phyloP scores from a whole-genome alignment of 2,797 vertebrate genomes.

The Semotilus atromaculatus region DNA sequence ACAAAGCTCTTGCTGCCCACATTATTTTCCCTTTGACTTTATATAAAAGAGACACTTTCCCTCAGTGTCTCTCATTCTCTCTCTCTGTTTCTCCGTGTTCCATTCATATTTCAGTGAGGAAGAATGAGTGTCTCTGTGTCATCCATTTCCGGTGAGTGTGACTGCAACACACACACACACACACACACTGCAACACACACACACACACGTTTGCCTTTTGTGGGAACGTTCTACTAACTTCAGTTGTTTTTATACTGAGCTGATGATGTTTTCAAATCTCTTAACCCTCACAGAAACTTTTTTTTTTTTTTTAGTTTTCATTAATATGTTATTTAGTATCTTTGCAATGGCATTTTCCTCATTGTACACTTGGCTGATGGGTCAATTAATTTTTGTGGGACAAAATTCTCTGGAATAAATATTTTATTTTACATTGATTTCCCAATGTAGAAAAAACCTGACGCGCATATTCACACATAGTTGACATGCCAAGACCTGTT shows the following conservation, averaged over 20 bases:
- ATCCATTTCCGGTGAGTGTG: slow-evolving; percentile 58
- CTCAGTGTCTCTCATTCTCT: slow-evolving; percentile 12
- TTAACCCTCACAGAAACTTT: not conserved
- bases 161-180: slow-evolving; percentile 10
- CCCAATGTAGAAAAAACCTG: slow-evolving; percentile 20
- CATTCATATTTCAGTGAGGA: slow-evolving; percentile 28
- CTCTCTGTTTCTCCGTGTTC: slow-evolving; percentile 14
- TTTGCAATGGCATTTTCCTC: not conserved
- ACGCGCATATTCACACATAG: slow-evolving; percentile 42
- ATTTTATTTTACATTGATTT: not conserved
- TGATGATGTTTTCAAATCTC: slow-evolving; percentile 7
- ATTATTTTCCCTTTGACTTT: slow-evolving; percentile 32
- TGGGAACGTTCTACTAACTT: not conserved
- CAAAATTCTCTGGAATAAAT: not conserved
- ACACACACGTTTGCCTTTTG: not conserved
- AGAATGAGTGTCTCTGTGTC: slow-evolving; percentile 54
- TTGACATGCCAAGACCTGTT: slow-evolving; percentile 59
- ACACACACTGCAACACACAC: slow-evolving; percentile 42
- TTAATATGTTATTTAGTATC: not conserved
- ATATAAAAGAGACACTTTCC: slow-evolving; percentile 38
- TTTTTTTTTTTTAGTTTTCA: not conserved
- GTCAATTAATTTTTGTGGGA: not conserved
- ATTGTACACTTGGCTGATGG: not conserved
- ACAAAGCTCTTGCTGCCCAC: slow-evolving; percentile 31
- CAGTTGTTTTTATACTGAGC: not conserved